Evolutionary conservation across 2,113 vertebrate species (phyloP), one percentile per base, ranked within the genome.

Genomic region (Emberiza fucata): DNA sequence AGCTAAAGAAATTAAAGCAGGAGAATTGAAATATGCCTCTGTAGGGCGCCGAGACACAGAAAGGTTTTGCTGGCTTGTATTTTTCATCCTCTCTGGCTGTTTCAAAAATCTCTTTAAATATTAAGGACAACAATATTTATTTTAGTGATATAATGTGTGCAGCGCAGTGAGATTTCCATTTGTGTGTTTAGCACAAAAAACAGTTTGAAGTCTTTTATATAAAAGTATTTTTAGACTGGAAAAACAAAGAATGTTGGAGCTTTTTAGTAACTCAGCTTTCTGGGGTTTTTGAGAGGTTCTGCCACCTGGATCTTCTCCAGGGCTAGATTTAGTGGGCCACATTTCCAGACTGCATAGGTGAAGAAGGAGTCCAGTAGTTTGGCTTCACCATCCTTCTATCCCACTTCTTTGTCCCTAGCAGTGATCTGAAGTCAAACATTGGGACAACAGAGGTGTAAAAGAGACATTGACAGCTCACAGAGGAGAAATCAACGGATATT

Each of bases 61-160:
- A 72, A 0, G 0, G 4, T 88, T 90, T 81, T 68, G 7, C 85
- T 70, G 35, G 19, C 35, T 93, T 90, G 15, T 90, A 59, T 88
- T 96, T 96, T 92, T 94, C 76, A 94, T 96, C 68, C n/a, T 86
- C 82, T 14, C 68, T 80, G 76, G 53, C 68, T 93, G 72, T 81
- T 96, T 90, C 90, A 95, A 94, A 95, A 82, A 81, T 70, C 60
- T 83, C 69, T 96, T 97, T 95, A 96, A 97, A 96, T 96, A 97
- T 96, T 97, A 95, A 97, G 92, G 59, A 53, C 82, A 94, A 88
- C 64, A 93, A 75, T 97, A 95, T 96, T 96, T 97, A 93, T 96
- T 96, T 95, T 95, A 86, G 68, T 83, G 88, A 92, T 94, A 95
- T 92, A 94, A 83, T 39, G 25, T 83, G 47, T 68, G 80, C 71